Percentiles rank a stretch among this genome's conserved stretches.
phyloP scores from a whole-genome alignment of 2,888 invertebrate genomes.

The Rhagonycha lutea region DNA sequence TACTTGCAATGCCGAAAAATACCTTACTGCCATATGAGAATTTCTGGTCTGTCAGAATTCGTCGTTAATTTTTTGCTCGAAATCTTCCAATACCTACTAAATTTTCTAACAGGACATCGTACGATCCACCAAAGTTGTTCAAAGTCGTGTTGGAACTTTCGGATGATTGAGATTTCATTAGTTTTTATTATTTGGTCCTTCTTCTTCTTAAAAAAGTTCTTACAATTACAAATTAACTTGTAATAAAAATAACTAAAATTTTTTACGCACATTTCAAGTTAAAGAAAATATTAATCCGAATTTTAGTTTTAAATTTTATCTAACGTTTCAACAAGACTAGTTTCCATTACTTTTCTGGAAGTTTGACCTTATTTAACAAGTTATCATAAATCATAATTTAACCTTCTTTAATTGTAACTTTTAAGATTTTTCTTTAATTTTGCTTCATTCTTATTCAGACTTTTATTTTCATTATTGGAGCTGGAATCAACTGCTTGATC shows the following conservation, averaged over 20 bases:
- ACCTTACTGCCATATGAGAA: too few species aligned
- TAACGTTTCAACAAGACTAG: background rate
- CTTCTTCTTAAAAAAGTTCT: too few species aligned
- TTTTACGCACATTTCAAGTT: too few species aligned
- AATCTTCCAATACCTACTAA: constrained; percentile 36
- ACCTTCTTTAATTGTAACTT: constrained; percentile 42
- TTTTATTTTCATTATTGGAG: background rate
- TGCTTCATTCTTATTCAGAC: background rate
- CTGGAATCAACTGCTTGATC: background rate
- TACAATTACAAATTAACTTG: too few species aligned
- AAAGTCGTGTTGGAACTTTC: constrained; percentile 39
- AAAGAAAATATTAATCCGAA: too few species aligned
- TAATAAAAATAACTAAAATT: too few species aligned
- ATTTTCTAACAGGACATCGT: constrained; percentile 45
- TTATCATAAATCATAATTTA: constrained; percentile 48
- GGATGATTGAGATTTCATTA: constrained; percentile 22
- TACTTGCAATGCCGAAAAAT: too few species aligned
- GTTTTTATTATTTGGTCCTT: constrained; percentile 23
- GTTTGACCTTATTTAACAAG: background rate
- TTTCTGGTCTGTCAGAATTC: too few species aligned
- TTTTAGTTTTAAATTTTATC: too few species aligned
- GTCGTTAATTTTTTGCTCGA: constrained; percentile 48
- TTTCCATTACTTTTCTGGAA: background rate
- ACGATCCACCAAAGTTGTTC: constrained; percentile 42
- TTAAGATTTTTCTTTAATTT: constrained; percentile 10